Percentiles rank a stretch among this genome's conserved stretches.
phyloP scores from a whole-genome alignment of 2,888 invertebrate genomes.

The Romanomermis culicivorax region DNA sequence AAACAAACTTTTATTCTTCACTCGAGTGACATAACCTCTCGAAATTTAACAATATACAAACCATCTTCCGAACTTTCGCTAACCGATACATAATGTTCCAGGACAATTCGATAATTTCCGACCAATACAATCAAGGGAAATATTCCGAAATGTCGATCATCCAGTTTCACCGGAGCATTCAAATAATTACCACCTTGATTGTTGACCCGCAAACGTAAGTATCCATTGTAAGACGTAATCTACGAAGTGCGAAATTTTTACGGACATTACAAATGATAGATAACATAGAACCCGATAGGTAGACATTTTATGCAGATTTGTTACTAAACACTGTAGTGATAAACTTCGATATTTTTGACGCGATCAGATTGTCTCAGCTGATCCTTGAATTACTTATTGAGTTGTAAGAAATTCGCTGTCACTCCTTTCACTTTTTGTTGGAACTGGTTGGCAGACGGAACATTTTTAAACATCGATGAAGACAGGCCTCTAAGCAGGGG shows the following conservation, averaged over 20 bases:
- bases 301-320: no score
- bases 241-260: constrained; percentile 27
- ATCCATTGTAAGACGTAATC: constrained; percentile 71
- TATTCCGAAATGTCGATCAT: constrained; percentile 36
- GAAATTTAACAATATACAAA: constrained; percentile 33
- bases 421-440: no score
- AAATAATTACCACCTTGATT: constrained; percentile 36
- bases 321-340: no score
- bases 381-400: no score
- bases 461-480: no score
- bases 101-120: constrained; percentile 47
- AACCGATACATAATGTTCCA: constrained; percentile 45
- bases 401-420: no score
- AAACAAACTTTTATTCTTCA: neutral
- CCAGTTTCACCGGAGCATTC: constrained; percentile 11
- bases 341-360: no score
- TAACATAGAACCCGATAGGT: no score
- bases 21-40: constrained; percentile 5
- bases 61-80: constrained; percentile 27
- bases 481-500: no score
- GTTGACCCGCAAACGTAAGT: constrained; percentile 49
- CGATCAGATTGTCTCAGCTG: no score
- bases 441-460: no score
- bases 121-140: constrained; percentile 64
- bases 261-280: no score